phyloP scores from a whole-genome alignment of 1,140 invertebrate genomes.

The Leptopilina clavipes region DNA sequence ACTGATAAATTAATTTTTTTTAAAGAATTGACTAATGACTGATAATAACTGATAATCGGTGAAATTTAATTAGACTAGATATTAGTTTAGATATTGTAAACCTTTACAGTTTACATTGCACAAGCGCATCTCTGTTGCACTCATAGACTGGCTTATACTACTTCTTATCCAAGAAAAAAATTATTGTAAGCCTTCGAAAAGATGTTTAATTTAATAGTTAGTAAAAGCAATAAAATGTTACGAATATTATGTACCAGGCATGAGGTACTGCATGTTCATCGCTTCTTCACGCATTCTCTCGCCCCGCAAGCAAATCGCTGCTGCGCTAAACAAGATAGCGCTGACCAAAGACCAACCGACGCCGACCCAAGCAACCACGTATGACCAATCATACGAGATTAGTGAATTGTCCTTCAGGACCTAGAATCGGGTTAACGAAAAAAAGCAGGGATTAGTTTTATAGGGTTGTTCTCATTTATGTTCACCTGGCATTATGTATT shows the following conservation, averaged over 20 bases:
- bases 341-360: constrained; percentile 90
- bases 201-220: constrained; percentile 38
- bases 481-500: constrained; percentile 91
- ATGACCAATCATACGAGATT: constrained; percentile 95
- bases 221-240: constrained; percentile 57
- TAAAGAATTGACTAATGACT: too few species aligned
- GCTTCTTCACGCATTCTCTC: constrained; percentile 94
- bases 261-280: constrained; percentile 97
- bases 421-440: constrained; percentile 78
- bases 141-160: too few species aligned
- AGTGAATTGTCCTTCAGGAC: constrained; percentile 89
- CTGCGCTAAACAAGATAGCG: constrained; percentile 92
- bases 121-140: too few species aligned
- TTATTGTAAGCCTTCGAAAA: too few species aligned
- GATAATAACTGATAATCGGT: too few species aligned
- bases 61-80: too few species aligned
- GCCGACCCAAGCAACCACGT: constrained; percentile 96
- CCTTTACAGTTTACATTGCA: too few species aligned
- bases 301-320: constrained; percentile 92
- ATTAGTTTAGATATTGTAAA: too few species aligned
- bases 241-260: constrained; percentile 87
- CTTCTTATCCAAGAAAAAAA: too few species aligned
- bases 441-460: constrained; percentile 64
- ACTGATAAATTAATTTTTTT: too few species aligned
- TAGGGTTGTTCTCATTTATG: constrained; percentile 58